Percentiles rank a stretch among this genome's conserved stretches.
Conservation (phyloP, 2,888 invertebrate genomes). For the Drosophila rellima region DNA sequence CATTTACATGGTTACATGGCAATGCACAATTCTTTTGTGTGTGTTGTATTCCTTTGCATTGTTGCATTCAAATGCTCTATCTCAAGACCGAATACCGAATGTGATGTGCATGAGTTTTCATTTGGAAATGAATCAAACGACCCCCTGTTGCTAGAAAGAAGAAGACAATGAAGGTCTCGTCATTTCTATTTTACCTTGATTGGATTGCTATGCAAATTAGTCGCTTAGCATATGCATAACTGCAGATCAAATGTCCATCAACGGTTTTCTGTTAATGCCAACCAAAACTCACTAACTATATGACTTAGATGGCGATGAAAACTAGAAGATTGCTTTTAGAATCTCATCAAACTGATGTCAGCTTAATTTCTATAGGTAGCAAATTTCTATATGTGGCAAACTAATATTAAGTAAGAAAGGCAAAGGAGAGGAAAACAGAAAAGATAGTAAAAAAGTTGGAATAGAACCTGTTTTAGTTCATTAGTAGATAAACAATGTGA, state of each 20-base stretch:
- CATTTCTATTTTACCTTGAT: background rate
- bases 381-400: conserved; percentile 16
- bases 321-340: background rate
- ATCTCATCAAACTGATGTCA: conserved; percentile 14
- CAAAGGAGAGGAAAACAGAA: background rate
- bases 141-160: conserved; percentile 25
- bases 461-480: conserved; percentile 51
- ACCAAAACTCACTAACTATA: conserved; percentile 20
- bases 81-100: conserved; percentile 12
- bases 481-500: conserved; percentile 39
- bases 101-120: conserved; percentile 2
- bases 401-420: conserved; percentile 1
- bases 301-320: conserved; percentile 21
- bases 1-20: conserved; percentile 63
- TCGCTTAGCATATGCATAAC: conserved; percentile 18
- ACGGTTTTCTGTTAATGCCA: conserved; percentile 43
- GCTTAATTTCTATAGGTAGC: conserved; percentile 14
- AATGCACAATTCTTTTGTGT: conserved; percentile 51
- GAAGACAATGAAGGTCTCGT: background rate
- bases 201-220: conserved; percentile 39
- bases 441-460: background rate
- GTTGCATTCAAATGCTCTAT: conserved; percentile 51
- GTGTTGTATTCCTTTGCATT: conserved; percentile 10
- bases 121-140: background rate
- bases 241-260: conserved; percentile 32